phyloP scores from a whole-genome alignment of 2,888 invertebrate species.

The Cactoblastis cactorum region DNA sequence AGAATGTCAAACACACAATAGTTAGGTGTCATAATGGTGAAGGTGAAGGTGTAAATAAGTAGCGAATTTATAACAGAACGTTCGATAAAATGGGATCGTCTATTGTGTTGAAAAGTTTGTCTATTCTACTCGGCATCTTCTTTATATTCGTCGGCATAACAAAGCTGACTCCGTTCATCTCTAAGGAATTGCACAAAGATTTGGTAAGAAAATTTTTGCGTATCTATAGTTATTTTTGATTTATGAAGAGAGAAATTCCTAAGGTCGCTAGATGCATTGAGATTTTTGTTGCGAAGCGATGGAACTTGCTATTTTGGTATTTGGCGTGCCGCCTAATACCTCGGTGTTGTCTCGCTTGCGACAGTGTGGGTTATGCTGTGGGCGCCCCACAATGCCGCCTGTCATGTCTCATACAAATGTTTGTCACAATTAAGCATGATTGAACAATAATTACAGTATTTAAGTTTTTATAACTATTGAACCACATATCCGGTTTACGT shows the following conservation, averaged over 20 bases:
- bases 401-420: background rate
- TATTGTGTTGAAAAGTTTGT: conserved; percentile 93
- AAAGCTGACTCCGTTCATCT: conserved; percentile 93
- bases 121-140: conserved; percentile 94
- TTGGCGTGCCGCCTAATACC: conserved; percentile 76
- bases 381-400: conserved; percentile 16
- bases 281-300: conserved; percentile 67
- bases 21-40: conserved; percentile 6
- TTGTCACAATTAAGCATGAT: background rate
- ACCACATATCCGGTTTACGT: no score
- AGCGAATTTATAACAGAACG: conserved; percentile 25
- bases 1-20: conserved; percentile 10
- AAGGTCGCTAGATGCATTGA: conserved; percentile 63
- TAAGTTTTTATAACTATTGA: no score
- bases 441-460: no score
- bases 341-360: conserved; percentile 54
- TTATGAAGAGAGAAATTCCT: conserved; percentile 26
- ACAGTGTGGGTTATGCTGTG: conserved; percentile 39
- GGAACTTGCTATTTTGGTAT: conserved; percentile 73
- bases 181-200: conserved; percentile 97
- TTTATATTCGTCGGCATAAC: conserved; percentile 97
- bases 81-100: conserved; percentile 76
- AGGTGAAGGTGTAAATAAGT: conserved; percentile 33
- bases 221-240: conserved; percentile 17
- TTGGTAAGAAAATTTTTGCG: conserved; percentile 83